Evolutionary conservation across 2,113 vertebrate species (phyloP).

Genomic region (Apus apus): DNA sequence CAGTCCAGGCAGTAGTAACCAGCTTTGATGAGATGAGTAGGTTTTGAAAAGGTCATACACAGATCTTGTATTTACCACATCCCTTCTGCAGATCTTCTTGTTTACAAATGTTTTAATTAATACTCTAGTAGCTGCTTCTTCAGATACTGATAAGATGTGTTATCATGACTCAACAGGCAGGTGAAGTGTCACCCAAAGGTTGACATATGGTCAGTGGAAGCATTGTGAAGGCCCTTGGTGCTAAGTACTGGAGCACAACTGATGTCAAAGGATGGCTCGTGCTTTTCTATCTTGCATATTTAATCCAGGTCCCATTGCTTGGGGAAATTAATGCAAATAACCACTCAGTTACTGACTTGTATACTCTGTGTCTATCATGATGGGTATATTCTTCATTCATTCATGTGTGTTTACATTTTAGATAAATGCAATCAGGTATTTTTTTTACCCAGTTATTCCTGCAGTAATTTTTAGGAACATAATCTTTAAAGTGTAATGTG

Average conservation of each 20-base stretch:
- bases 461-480: slow-evolving; percentile 11
- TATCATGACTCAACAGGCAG: neutral
- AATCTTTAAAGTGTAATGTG: slow-evolving; percentile 37
- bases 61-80: neutral
- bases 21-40: slow-evolving; percentile 23
- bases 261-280: neutral
- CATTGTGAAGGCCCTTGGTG: neutral
- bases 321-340: neutral
- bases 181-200: neutral
- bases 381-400: neutral
- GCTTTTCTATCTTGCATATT: neutral
- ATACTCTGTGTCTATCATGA: neutral
- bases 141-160: neutral
- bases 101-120: slow-evolving; percentile 38
- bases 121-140: neutral
- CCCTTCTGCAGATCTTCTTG: neutral
- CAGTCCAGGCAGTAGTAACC: neutral
- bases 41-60: slow-evolving; percentile 27
- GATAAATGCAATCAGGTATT: neutral
- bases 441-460: slow-evolving; percentile 29
- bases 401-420: neutral
- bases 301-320: neutral
- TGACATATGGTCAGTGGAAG: accelerated
- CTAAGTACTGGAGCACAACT: accelerated
- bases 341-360: neutral